These are phyloP conservation scores for Spodoptera frugiperda DNA, from an alignment of 1,140 invertebrate species.

Conservation along the genomic window DNA sequence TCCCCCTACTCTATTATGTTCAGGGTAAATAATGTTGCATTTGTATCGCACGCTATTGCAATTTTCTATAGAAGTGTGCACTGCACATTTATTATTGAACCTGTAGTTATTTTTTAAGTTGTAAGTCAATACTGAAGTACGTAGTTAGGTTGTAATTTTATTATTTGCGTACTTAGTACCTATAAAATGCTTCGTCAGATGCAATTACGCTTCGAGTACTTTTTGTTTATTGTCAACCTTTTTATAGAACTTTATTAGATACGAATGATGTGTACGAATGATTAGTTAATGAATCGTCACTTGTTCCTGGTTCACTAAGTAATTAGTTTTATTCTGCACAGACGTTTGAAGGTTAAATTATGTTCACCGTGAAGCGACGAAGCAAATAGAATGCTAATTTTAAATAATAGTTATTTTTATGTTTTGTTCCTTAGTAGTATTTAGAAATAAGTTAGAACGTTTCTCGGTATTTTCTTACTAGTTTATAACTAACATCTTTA, in stretches of 20 bases:
- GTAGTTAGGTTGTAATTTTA: too few relatives aligned
- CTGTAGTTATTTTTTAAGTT: neutral
- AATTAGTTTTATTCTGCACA: constrained; percentile 1
- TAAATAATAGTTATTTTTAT: neutral
- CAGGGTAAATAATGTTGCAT: constrained; percentile 80
- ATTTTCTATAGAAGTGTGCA: constrained; percentile 48
- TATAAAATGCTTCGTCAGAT: too few relatives aligned
- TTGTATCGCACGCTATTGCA: constrained; percentile 71
- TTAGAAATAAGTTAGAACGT: too few relatives aligned
- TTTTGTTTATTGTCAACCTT: neutral
- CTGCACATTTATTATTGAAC: constrained; percentile 37
- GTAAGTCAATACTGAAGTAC: too few relatives aligned
- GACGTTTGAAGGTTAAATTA: constrained; percentile 17
- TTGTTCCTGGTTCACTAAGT: constrained; percentile 8
- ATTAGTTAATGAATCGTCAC: neutral
- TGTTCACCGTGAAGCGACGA: neutral
- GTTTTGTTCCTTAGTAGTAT: too few relatives aligned
- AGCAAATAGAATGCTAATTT: neutral
- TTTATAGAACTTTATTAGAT: neutral
- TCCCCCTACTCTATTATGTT: constrained; percentile 70
- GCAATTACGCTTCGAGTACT: too few relatives aligned
- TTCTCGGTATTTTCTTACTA: too few relatives aligned
- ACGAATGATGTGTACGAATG: neutral
- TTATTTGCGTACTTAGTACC: too few relatives aligned
- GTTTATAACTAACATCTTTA: too few relatives aligned